Percentiles rank a stretch among this genome's conserved stretches.
Evolutionary conservation across 1,140 invertebrate species (phyloP).

Genomic region (Anastrepha obliqua): DNA sequence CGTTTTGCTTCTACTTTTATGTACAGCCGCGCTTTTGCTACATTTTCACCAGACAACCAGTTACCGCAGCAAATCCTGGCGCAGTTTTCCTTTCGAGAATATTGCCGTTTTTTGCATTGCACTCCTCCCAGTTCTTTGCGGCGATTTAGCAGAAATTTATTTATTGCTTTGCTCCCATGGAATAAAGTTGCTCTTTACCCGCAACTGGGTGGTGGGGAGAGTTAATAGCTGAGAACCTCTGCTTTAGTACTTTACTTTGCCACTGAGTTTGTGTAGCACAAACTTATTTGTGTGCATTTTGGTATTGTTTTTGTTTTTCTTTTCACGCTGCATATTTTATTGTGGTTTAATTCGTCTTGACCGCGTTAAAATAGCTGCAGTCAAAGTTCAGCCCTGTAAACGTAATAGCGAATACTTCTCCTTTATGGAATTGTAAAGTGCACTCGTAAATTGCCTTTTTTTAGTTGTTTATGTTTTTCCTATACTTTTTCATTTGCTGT

Average conservation of each 20-base stretch:
- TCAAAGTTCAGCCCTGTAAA: neutral
- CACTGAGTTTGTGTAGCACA: neutral
- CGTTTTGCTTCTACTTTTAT: conserved; percentile 42
- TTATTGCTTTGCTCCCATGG: neutral
- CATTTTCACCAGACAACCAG: neutral
- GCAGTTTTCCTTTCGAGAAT: neutral
- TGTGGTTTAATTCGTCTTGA: conserved; percentile 23
- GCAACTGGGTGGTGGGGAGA: neutral
- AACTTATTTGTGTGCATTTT: neutral
- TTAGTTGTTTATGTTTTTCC: neutral
- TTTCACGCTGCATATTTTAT: neutral
- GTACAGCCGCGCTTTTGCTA: neutral
- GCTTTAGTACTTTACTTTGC: neutral
- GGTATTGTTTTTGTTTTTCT: neutral
- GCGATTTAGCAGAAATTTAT: conserved; percentile 17
- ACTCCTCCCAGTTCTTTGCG: neutral
- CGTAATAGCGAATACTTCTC: neutral
- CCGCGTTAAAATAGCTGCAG: neutral
- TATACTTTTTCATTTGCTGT: neutral
- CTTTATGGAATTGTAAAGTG: neutral
- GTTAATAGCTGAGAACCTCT: neutral
- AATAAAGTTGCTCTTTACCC: neutral
- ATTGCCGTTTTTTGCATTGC: neutral
- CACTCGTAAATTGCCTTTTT: neutral
- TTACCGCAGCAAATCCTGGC: conserved; percentile 37